Evolutionary conservation across 2,888 invertebrate genomes (phyloP).

Genomic region (Uropetala carovei): DNA sequence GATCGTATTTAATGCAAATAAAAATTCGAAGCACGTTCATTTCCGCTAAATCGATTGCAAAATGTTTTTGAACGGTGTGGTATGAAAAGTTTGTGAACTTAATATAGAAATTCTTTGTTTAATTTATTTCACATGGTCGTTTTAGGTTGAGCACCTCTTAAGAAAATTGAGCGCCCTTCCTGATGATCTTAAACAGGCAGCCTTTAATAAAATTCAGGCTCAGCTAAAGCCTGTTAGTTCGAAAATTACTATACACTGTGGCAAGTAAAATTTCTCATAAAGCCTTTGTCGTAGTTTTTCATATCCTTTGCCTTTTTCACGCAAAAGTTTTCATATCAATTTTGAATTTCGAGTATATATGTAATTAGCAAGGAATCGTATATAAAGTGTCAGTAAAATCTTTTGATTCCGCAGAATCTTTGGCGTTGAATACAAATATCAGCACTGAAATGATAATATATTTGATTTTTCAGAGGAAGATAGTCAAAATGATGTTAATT

Average conservation of each 20-base stretch:
- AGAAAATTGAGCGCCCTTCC: conserved; percentile 47
- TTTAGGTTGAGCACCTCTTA: conserved; percentile 36
- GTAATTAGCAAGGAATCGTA: neutral
- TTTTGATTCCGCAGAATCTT: too few species aligned
- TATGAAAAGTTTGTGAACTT: neutral
- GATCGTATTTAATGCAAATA: neutral
- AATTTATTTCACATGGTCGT: neutral
- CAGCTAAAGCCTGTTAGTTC: neutral
- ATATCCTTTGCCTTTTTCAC: neutral
- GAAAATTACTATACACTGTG: neutral
- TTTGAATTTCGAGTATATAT: neutral
- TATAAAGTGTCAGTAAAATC: neutral
- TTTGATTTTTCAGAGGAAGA: neutral
- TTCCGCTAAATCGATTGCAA: neutral
- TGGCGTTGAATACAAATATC: neutral
- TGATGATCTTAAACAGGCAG: conserved; percentile 43
- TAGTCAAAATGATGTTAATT: neutral
- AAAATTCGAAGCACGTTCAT: neutral
- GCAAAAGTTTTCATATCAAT: neutral
- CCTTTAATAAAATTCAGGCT: conserved; percentile 46
- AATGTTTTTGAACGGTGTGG: neutral
- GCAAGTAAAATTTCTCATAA: conserved; percentile 61
- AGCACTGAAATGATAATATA: neutral
- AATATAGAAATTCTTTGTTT: neutral
- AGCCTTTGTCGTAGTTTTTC: conserved; percentile 33